Conservation (phyloP, 2,113 vertebrate species). For the Motacilla alba region DNA sequence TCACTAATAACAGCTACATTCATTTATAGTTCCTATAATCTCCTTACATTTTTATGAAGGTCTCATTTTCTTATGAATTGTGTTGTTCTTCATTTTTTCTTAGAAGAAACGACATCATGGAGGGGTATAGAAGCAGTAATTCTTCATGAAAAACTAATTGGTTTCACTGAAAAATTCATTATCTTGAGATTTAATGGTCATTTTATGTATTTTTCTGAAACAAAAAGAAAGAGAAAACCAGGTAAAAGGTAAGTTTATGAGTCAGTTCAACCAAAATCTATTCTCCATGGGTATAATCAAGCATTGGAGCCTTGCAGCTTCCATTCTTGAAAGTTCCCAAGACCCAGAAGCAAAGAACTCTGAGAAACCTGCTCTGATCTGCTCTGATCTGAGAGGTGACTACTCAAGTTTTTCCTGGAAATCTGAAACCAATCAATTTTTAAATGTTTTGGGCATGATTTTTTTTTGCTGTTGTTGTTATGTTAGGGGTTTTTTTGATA, state of each 20-base stretch:
- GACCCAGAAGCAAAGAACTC: neutral
- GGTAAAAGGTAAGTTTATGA: neutral
- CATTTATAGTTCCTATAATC: neutral
- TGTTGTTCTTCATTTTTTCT: neutral
- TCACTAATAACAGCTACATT: neutral
- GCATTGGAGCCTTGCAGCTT: neutral
- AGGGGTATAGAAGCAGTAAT: neutral
- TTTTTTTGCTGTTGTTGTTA: neutral
- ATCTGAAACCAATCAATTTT: neutral
- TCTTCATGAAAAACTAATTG: neutral
- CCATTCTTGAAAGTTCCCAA: neutral
- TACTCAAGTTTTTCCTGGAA: neutral
- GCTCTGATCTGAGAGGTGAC: neutral
- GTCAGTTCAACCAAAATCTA: neutral
- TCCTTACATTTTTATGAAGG: neutral
- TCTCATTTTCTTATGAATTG: neutral
- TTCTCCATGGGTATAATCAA: neutral
- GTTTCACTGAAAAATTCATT: neutral
- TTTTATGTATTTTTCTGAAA: neutral
- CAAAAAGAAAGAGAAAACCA: neutral
- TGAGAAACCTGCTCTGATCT: neutral
- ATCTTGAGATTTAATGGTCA: neutral
- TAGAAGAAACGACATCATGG: neutral
- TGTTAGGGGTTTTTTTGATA: neutral
- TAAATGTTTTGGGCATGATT: neutral